Base-by-base conservation (phyloP, 1,140 invertebrate genomes). In the Lasioglossum albipes region DNA sequence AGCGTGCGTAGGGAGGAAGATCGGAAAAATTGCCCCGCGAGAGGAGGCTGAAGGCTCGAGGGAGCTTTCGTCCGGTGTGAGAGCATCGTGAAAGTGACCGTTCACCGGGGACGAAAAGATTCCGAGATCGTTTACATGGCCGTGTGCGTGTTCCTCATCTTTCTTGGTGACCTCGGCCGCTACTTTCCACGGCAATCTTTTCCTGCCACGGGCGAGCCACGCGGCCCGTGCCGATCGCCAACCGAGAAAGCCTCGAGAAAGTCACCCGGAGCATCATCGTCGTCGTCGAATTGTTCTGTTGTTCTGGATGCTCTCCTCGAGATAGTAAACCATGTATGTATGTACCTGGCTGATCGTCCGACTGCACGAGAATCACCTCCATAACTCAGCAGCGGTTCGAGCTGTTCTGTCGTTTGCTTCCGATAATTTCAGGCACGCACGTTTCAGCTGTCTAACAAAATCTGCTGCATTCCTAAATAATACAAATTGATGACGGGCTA, bases 11-110 rank as follows among this genome's bases (percentile, higher is more conserved):
- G 7, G 52, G 36, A 9, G 0, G n/a, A 6, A 1, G 2, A 36
- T 1, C 7, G 2, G 71, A 45, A 18, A 74, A 49, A 42, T 45
- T 18, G 0, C n/a, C 12, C 18, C 36, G 45, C 45, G 7, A 13
- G 7, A 13, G 9, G 45, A 20, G 22, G 9, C 52, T 18, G 22
- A 27, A 13, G 0, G 22, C 22, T 9, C n/a, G 45, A 31, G 31
- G 22, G 67, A 77, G 77, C 70, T 78, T 78, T 78, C 68, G 68
- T 72, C 59, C 57, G 59, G 31, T 42, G 69, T 45, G 76, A 78
- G 70, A 74, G 77, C 70, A 74, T 74, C 77, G 77, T 79, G 77
- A 79, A 79, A 79, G 77, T 66, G 71, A 73, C 77, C 77, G 70
- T 74, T 79, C 77, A 79, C 77, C 31, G 2, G 70, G 70, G 62